A percentile compares a stretch with the other conserved stretches of the same genome.
phyloP scores from a whole-genome alignment of 2,113 vertebrate genomes.

The Megatriorchis doriae region DNA sequence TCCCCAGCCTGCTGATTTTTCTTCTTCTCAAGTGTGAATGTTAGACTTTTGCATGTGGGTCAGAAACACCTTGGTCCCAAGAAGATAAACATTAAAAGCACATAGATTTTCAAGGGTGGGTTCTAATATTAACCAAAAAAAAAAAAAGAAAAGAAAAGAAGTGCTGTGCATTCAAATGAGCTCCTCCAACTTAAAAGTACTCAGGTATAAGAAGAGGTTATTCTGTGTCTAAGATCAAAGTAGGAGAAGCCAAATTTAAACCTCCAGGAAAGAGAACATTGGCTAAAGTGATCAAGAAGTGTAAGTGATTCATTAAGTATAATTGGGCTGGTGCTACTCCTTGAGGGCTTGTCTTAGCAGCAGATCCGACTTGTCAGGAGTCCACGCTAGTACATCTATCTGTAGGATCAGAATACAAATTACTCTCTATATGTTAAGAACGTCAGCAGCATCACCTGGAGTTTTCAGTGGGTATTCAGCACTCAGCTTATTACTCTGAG shows the following conservation, averaged over 20 bases:
- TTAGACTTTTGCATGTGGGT: background rate
- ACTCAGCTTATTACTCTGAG: background rate
- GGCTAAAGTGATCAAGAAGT: constrained; percentile 7
- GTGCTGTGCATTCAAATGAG: background rate
- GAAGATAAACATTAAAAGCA: background rate
- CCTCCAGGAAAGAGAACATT: background rate
- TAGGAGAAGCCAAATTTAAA: background rate
- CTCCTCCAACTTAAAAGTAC: background rate
- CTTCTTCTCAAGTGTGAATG: background rate
- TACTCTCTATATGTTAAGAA: background rate
- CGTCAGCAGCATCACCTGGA: background rate
- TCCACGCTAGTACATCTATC: background rate
- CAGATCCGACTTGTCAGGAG: background rate
- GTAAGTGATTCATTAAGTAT: constrained; percentile 12
- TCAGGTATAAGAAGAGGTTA: background rate
- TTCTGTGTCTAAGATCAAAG: background rate
- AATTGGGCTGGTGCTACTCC: constrained; percentile 6
- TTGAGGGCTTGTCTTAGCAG: background rate
- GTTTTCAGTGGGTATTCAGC: background rate
- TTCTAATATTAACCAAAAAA: background rate
- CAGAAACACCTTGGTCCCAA: background rate
- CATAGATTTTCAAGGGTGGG: background rate
- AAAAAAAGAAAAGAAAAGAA: background rate
- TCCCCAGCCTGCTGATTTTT: background rate
- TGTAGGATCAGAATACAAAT: constrained; percentile 10